Percentiles rank a stretch among this genome's conserved stretches.
Conservation (phyloP, 2,113 vertebrate species). For the Perca flavescens region DNA sequence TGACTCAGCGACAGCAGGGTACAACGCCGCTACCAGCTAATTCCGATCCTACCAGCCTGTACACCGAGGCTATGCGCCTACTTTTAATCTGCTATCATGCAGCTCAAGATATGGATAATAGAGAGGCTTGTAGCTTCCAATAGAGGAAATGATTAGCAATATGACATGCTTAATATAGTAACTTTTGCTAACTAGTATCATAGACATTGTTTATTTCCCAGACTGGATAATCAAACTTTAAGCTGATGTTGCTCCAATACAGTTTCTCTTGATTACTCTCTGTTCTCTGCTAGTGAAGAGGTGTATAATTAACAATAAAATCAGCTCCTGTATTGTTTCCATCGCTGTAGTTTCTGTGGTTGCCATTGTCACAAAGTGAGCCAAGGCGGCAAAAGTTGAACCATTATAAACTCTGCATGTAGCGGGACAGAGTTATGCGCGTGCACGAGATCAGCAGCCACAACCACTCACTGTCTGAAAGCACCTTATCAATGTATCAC, state of each 20-base stretch:
- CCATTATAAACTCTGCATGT: neutral
- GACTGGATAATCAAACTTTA: neutral
- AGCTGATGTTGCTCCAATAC: neutral
- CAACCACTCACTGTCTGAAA: too few relatives aligned
- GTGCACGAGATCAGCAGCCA: too few relatives aligned
- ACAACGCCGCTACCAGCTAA: neutral
- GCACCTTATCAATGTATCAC: too few relatives aligned
- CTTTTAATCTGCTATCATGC: too few relatives aligned
- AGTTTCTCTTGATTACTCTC: neutral
- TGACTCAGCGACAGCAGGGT: neutral
- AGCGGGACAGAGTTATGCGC: neutral
- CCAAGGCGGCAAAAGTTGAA: neutral
- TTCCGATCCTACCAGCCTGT: neutral
- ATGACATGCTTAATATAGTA: neutral
- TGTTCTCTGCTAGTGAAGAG: too few relatives aligned
- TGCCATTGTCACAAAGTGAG: neutral
- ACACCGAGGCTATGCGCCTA: too few relatives aligned
- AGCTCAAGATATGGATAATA: neutral
- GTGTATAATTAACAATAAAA: neutral
- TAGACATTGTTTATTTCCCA: neutral
- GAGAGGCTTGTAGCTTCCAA: neutral
- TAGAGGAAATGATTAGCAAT: neutral
- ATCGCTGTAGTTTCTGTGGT: too few relatives aligned
- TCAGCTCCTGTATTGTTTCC: neutral
- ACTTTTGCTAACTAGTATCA: neutral